phyloP scores from a whole-genome alignment of 1,140 invertebrate genomes.

The Nasonia longicornis region DNA sequence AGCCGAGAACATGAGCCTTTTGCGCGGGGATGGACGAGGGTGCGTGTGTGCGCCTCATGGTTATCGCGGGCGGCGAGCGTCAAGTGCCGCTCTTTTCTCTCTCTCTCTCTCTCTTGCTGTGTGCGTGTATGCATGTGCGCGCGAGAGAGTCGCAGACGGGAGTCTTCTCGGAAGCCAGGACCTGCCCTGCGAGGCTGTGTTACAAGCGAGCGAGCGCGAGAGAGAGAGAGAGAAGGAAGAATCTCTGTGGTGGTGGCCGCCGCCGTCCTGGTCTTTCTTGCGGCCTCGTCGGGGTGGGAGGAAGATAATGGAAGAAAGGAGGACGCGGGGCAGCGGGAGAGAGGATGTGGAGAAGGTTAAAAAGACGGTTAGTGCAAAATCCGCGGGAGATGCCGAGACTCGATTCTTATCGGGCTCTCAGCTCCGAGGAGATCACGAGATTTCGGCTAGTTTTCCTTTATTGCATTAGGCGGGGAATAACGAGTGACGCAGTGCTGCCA shows the following conservation, averaged over 20 bases:
- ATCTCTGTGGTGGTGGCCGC: not conserved
- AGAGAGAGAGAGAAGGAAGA: not conserved
- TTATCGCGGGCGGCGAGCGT: not conserved
- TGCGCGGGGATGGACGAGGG: not conserved
- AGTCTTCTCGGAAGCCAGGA: slow-evolving; percentile 32
- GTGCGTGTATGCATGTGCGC: not conserved
- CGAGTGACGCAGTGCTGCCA: too few species aligned
- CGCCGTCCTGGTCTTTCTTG: not conserved
- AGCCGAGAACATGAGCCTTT: slow-evolving; percentile 16
- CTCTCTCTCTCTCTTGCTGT: too few species aligned
- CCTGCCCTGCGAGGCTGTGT: slow-evolving; percentile 1
- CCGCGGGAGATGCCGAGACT: not conserved
- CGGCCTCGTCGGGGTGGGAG: not conserved
- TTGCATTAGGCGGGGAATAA: not conserved
- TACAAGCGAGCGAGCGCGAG: not conserved
- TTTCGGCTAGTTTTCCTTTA: not conserved
- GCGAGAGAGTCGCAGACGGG: not conserved
- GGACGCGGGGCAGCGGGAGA: not conserved
- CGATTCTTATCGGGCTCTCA: not conserved
- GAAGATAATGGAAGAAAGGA: slow-evolving; percentile 17
- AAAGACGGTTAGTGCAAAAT: slow-evolving; percentile 26
- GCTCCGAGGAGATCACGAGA: not conserved
- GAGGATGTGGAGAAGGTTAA: slow-evolving; percentile 25
- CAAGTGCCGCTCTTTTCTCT: not conserved
- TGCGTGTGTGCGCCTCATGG: not conserved